Evolutionary conservation across 2,888 invertebrate genomes (phyloP).

Genomic region (Andrena minutula): DNA sequence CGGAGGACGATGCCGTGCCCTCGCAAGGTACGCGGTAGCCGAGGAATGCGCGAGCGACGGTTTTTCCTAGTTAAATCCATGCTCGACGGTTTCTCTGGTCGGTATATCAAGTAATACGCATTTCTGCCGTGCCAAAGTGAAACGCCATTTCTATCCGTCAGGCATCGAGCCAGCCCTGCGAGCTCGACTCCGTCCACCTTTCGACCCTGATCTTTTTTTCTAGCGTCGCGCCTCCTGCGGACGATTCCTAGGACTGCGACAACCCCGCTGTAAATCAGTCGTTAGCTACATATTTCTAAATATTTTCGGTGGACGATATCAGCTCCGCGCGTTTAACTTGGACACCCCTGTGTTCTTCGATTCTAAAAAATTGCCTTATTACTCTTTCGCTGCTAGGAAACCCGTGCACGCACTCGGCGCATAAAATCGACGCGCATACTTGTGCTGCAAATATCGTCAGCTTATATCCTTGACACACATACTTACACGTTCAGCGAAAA

Average conservation of each 20-base stretch:
- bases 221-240: conserved; percentile 20
- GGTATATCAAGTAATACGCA: conserved; percentile 68
- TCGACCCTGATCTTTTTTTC: conserved; percentile 36
- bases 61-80: conserved; percentile 62
- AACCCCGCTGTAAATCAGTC: conserved; percentile 16
- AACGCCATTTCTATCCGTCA: conserved; percentile 56
- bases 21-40: conserved; percentile 42
- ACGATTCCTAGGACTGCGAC: conserved; percentile 17
- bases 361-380: neutral
- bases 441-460: no score
- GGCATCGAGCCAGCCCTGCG: conserved; percentile 48
- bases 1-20: conserved; percentile 44
- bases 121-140: conserved; percentile 59
- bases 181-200: conserved; percentile 10
- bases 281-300: neutral
- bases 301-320: neutral
- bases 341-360: neutral
- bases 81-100: conserved; percentile 49
- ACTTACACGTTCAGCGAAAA: neutral
- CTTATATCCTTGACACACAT: no score
- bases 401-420: neutral
- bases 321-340: neutral
- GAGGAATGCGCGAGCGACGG: conserved; percentile 41
- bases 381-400: neutral
- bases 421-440: neutral